Evolutionary conservation across 2,888 invertebrate species (phyloP).

Genomic region (Phasia obesa): DNA sequence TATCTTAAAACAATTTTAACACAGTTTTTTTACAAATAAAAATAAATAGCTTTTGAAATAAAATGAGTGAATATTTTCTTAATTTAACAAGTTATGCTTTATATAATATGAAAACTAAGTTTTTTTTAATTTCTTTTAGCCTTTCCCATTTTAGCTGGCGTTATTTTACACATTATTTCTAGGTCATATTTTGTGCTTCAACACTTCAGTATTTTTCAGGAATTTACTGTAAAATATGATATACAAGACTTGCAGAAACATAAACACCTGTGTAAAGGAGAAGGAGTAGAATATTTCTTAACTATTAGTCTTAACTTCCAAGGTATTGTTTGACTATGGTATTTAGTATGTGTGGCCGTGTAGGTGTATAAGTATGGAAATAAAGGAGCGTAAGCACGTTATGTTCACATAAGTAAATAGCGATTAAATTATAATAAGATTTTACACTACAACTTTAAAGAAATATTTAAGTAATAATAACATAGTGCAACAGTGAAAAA

Average conservation of each 20-base stretch:
- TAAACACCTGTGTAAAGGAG: neutral
- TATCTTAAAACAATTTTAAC: too few relatives aligned
- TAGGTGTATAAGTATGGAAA: neutral
- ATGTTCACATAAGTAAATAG: neutral
- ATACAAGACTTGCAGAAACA: neutral
- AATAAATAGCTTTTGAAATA: too few relatives aligned
- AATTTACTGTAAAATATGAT: conserved; percentile 3
- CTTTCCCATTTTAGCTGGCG: neutral
- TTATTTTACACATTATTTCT: neutral
- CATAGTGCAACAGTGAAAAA: too few relatives aligned
- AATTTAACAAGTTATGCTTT: too few relatives aligned
- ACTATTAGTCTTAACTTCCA: too few relatives aligned
- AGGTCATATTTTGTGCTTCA: neutral
- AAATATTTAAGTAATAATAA: neutral
- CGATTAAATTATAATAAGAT: neutral
- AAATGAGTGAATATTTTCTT: too few relatives aligned
- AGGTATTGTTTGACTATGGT: neutral
- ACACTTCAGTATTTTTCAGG: conserved; percentile 11
- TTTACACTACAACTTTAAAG: neutral
- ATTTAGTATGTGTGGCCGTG: neutral
- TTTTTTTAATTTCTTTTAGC: neutral
- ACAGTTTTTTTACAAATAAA: too few relatives aligned
- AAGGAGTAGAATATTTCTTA: neutral
- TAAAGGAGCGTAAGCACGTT: neutral
- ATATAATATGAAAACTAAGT: too few relatives aligned